phyloP scores from a whole-genome alignment of 2,797 vertebrate species.

The Tadarida brasiliensis region DNA sequence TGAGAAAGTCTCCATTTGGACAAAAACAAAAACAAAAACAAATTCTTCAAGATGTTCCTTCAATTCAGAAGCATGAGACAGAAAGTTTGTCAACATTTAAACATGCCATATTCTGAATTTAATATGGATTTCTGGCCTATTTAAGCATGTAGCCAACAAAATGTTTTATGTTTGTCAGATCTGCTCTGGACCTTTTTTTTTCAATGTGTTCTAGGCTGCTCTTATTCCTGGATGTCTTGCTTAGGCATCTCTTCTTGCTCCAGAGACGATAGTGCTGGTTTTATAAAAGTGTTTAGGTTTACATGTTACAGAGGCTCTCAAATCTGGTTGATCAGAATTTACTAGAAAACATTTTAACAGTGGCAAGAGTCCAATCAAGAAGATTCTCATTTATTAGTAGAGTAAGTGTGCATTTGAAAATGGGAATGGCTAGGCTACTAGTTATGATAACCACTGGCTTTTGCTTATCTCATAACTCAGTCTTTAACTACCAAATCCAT shows the following conservation, averaged over 20 bases:
- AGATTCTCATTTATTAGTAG: neutral
- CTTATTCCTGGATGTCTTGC: neutral
- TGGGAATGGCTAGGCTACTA: neutral
- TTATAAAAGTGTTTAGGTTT: neutral
- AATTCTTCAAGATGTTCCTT: neutral
- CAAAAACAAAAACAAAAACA: neutral
- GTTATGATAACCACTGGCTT: neutral
- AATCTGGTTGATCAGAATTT: neutral
- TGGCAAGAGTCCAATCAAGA: neutral
- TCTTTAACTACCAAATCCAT: neutral
- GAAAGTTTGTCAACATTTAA: slow-evolving; percentile 24
- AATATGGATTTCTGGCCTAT: neutral
- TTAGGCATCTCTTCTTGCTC: neutral
- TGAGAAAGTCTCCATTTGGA: neutral
- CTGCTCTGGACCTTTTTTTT: neutral
- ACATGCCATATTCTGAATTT: neutral
- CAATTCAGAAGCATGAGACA: neutral
- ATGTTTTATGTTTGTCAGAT: neutral
- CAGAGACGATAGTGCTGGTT: neutral
- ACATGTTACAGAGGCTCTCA: neutral
- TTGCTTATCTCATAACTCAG: neutral
- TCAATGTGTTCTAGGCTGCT: neutral
- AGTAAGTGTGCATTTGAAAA: neutral
- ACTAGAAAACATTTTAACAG: neutral
- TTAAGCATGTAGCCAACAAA: neutral